phyloP scores from a whole-genome alignment of 2,797 vertebrate genomes.

The Mus minutoides region DNA sequence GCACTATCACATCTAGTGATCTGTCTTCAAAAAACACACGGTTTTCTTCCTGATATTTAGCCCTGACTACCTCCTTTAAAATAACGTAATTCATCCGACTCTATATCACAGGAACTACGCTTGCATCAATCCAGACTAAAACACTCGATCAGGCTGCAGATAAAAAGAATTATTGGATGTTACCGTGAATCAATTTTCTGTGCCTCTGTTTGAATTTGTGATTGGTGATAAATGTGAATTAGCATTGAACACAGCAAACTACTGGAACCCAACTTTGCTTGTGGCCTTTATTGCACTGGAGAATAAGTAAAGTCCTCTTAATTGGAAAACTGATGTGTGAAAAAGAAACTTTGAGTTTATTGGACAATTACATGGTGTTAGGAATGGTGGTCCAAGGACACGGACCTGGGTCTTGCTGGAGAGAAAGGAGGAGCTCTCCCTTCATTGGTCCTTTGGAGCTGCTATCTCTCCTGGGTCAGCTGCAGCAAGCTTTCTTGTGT shows the following conservation, averaged over 20 bases:
- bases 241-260: neutral
- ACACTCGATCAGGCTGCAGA: neutral
- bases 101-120: neutral
- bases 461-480: rapidly evolving
- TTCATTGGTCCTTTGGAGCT: neutral
- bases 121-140: neutral
- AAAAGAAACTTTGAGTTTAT: neutral
- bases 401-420: neutral
- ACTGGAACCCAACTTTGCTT: neutral
- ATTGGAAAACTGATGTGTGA: slow-evolving; percentile 4
- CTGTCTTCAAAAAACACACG: neutral
- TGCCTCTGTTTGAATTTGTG: slow-evolving; percentile 35
- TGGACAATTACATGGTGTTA: neutral
- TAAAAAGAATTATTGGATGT: slow-evolving; percentile 41
- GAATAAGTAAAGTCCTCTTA: neutral
- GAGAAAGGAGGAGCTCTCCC: neutral
- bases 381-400: neutral
- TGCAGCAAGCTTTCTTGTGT: neutral
- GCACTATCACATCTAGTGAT: neutral
- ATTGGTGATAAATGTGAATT: slow-evolving; percentile 40
- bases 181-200: slow-evolving; percentile 55
- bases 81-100: neutral
- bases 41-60: neutral
- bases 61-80: slow-evolving; percentile 2
- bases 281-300: neutral